Conservation (phyloP, 2,113 vertebrate genomes). For the Atrichornis clamosus region DNA sequence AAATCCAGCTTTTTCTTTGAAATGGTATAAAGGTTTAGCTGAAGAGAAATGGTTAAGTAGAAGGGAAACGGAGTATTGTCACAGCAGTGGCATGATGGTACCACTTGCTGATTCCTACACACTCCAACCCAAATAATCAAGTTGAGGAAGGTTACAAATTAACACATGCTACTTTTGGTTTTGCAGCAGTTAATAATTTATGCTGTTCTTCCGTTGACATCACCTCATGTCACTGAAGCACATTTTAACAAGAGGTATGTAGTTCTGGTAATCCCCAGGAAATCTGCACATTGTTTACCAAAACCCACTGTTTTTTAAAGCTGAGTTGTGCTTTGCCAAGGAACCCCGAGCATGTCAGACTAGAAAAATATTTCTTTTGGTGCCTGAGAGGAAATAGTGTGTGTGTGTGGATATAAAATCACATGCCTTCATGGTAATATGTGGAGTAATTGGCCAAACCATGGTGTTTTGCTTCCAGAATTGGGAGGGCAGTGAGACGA, state of each 20-base stretch:
- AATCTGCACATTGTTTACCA: not conserved
- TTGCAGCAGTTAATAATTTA: not conserved
- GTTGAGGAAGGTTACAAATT: not conserved
- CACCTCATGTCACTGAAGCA: not conserved
- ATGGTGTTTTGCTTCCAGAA: not conserved
- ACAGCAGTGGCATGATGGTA: not conserved
- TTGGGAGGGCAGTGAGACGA: not conserved
- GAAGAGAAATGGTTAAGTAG: not conserved
- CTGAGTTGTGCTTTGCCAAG: not conserved
- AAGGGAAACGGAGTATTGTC: not conserved
- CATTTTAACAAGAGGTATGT: not conserved
- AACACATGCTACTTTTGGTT: not conserved
- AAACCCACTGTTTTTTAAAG: not conserved
- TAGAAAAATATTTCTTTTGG: not conserved
- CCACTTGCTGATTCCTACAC: not conserved
- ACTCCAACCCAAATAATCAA: not conserved
- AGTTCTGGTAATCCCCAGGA: slow-evolving; percentile 34
- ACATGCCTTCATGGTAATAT: not conserved
- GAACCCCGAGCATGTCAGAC: not conserved
- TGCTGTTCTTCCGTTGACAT: not conserved
- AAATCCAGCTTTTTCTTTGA: not conserved
- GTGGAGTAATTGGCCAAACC: not conserved
- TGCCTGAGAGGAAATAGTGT: not conserved
- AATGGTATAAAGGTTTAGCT: not conserved
- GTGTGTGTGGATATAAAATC: not conserved